A percentile compares a stretch with the other conserved stretches of the same genome.
Conservation (phyloP, 2,113 vertebrate species). For the Miniopterus natalensis region DNA sequence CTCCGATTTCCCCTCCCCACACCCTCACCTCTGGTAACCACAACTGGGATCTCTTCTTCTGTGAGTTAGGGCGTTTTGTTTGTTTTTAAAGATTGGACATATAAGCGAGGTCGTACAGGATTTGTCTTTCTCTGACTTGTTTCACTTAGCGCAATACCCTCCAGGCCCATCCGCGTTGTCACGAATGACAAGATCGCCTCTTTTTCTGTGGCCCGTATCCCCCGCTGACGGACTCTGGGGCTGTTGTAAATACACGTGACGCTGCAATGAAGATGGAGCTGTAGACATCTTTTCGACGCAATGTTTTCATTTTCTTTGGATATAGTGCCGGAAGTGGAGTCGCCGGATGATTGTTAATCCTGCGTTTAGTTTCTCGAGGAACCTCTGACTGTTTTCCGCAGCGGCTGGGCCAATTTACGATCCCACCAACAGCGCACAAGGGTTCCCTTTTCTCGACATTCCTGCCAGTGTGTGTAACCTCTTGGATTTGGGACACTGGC, state of each 20-base stretch:
- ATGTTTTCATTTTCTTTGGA: background rate
- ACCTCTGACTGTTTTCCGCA: background rate
- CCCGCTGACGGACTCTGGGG: too few relatives aligned
- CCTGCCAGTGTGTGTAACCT: background rate
- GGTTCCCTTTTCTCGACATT: background rate
- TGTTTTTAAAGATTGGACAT: background rate
- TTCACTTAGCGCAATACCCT: background rate
- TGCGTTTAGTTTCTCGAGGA: background rate
- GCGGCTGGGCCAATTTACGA: background rate
- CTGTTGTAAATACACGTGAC: background rate
- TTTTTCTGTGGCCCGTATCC: background rate
- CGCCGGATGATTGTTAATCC: background rate
- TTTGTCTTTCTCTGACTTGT: background rate
- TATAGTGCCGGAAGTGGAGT: background rate
- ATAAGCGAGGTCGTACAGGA: background rate
- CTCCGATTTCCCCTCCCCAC: background rate
- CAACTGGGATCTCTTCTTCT: background rate
- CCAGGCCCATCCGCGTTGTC: background rate
- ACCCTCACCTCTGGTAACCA: background rate
- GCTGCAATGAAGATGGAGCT: background rate
- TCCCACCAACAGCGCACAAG: background rate
- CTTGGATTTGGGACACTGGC: background rate
- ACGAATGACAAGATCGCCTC: background rate
- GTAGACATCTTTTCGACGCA: background rate
- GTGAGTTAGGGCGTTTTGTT: background rate